Evolutionary conservation across 2,888 invertebrate species (phyloP).

Genomic region (Leptinotarsa tumamoca): DNA sequence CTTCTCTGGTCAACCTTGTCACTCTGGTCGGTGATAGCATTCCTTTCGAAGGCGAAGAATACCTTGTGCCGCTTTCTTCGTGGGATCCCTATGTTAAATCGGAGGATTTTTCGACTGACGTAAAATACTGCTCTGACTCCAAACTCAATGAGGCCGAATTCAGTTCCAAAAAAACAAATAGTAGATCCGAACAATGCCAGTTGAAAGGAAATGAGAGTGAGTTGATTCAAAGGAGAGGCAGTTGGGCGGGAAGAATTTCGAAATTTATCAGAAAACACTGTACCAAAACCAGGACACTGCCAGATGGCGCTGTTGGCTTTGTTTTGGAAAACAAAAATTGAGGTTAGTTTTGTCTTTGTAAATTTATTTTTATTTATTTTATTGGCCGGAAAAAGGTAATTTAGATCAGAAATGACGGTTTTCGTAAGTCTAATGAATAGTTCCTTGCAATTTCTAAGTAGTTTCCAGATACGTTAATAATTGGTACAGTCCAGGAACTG

Average conservation of each 20-base stretch:
- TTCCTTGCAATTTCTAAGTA: too few species aligned
- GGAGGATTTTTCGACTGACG: slow-evolving; percentile 52
- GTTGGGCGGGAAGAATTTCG: slow-evolving; percentile 58
- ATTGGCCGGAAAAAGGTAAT: neutral
- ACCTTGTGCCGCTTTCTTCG: slow-evolving; percentile 70
- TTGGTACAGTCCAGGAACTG: too few species aligned
- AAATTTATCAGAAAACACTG: slow-evolving; percentile 58
- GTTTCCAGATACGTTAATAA: too few species aligned
- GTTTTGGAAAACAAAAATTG: slow-evolving; percentile 25
- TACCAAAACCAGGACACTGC: slow-evolving; percentile 50
- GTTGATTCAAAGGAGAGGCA: slow-evolving; percentile 42
- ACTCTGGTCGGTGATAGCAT: slow-evolving; percentile 67
- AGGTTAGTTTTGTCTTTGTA: slow-evolving; percentile 29
- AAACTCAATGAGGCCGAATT: slow-evolving; percentile 37
- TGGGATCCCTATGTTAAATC: slow-evolving; percentile 67
- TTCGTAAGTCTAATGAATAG: neutral
- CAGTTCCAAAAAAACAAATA: slow-evolving; percentile 22
- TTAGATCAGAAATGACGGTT: neutral
- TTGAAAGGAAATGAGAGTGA: slow-evolving; percentile 19
- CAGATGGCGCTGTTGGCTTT: slow-evolving; percentile 23
- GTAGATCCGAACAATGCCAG: slow-evolving; percentile 24
- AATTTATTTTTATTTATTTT: neutral
- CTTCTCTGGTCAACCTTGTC: slow-evolving; percentile 72
- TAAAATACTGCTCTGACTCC: slow-evolving; percentile 43
- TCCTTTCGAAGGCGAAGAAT: slow-evolving; percentile 63